Evolutionary conservation across 2,113 vertebrate species (phyloP).

Genomic region (Heptranchias perlo): DNA sequence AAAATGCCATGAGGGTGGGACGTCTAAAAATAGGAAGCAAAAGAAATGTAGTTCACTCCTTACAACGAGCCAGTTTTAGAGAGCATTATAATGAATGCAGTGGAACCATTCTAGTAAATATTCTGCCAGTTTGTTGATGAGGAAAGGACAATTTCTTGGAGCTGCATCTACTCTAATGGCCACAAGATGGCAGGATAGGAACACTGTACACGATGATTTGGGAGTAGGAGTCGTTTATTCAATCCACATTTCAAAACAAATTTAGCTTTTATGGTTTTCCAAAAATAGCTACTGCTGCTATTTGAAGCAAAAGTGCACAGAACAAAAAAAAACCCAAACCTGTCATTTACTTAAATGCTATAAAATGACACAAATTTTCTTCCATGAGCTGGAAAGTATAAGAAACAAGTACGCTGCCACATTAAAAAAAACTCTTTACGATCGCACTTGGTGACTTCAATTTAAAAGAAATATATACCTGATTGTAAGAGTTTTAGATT

Average conservation of each 20-base stretch:
- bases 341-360: no score
- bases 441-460: background rate
- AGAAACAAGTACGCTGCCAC: background rate
- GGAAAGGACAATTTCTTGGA: background rate
- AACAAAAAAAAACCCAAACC: background rate
- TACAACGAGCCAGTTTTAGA: background rate
- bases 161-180: no score
- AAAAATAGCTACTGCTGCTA: background rate
- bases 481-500: background rate
- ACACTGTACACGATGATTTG: background rate
- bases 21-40: background rate
- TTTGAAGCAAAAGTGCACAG: background rate
- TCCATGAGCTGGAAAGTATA: background rate
- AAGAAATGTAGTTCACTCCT: background rate
- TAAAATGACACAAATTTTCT: background rate
- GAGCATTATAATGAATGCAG: background rate
- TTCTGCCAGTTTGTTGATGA: background rate
- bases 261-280: background rate
- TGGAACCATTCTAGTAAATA: background rate
- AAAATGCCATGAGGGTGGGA: background rate
- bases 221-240: no score
- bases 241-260: background rate
- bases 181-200: conserved; percentile 19
- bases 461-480: background rate
- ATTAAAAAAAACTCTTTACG: background rate